These are phyloP conservation scores for Deilephila porcellus DNA, from an alignment of 2,888 invertebrate genomes.

Conservation along the genomic window DNA sequence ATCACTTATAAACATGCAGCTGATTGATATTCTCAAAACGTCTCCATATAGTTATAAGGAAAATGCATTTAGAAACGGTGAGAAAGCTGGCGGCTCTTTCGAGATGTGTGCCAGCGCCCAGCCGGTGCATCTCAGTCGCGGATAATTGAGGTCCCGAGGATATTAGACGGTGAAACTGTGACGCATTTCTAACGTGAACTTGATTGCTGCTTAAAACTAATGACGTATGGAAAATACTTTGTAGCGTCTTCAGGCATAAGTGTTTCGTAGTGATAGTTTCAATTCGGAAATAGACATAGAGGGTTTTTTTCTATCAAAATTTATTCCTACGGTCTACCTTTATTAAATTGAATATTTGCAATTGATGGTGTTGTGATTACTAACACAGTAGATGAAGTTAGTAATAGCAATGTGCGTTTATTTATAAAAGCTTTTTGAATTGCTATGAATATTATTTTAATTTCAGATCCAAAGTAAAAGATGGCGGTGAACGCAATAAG, in stretches of 20 bases:
- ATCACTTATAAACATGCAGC: too few species aligned
- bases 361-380: too few species aligned
- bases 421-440: neutral
- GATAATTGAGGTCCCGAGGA: neutral
- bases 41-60: neutral
- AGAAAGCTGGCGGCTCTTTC: neutral
- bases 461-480: conserved; percentile 42
- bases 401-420: neutral
- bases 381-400: too few species aligned
- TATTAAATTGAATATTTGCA: too few species aligned
- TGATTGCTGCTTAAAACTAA: neutral
- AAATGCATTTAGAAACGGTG: neutral
- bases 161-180: conserved; percentile 1
- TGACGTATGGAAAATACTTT: neutral
- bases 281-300: too few species aligned
- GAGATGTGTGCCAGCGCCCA: neutral
- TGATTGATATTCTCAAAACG: too few species aligned
- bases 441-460: conserved; percentile 52
- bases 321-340: too few species aligned
- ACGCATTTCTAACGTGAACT: neutral
- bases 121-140: neutral
- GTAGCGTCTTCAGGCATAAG: too few species aligned
- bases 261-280: too few species aligned
- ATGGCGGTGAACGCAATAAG: conserved; percentile 63
- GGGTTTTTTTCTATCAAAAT: too few species aligned